These are phyloP conservation scores for Petrocephalus zakoni DNA, from an alignment of 2,113 vertebrate genomes.

Conservation along the genomic window DNA sequence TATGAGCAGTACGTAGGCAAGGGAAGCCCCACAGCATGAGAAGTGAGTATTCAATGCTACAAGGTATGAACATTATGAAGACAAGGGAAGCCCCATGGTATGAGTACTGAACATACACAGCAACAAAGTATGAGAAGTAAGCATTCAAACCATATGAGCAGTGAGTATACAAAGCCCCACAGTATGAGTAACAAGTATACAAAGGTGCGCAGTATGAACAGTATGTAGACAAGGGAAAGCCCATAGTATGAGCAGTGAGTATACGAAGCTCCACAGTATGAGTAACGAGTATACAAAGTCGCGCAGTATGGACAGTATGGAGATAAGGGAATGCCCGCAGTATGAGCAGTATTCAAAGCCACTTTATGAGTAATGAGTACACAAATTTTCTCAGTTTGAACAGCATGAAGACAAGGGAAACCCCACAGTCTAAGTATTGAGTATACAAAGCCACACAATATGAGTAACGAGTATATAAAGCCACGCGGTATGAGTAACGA, in stretches of 20 bases:
- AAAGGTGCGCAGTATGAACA: background rate
- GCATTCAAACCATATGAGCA: too few relatives aligned
- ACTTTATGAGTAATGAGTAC: background rate
- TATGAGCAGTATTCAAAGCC: background rate
- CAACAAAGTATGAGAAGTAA: background rate
- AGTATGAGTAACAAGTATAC: too few relatives aligned
- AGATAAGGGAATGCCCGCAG: background rate
- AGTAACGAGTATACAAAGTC: background rate
- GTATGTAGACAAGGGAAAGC: background rate
- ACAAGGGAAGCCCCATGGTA: too few relatives aligned
- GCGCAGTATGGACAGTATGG: background rate
- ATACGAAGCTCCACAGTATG: background rate
- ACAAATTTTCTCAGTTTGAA: background rate
- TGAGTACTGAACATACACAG: too few relatives aligned
- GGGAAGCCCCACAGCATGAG: background rate
- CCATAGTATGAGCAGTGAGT: background rate
- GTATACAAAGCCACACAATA: background rate
- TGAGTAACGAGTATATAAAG: background rate
- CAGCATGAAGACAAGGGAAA: background rate
- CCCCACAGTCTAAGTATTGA: background rate
- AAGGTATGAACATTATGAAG: too few relatives aligned
- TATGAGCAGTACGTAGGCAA: background rate
- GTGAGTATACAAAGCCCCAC: too few relatives aligned
- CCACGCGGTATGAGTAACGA: background rate
- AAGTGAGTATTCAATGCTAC: background rate